Evolutionary conservation across 2,113 vertebrate genomes (phyloP), one percentile per base, ranked within the genome.

Genomic region (Isichthys henryi): DNA sequence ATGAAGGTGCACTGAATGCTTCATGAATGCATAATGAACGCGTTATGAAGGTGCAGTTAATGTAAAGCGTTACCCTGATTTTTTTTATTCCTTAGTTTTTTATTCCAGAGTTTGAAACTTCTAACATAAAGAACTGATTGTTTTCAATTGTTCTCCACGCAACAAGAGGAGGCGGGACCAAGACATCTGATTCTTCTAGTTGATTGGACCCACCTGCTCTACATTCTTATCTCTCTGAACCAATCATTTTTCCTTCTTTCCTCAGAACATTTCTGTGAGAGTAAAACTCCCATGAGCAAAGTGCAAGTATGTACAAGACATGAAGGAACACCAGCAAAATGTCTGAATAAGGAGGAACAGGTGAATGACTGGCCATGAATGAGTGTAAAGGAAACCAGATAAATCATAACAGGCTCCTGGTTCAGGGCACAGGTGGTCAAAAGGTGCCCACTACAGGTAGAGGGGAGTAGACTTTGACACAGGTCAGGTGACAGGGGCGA

Each of bases 321-420:
- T 90, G 89, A 89, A 92, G 87, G 90, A 89, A 91, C 92, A 93
- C 92, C 93, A 93, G 92, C 86, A 89, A 90, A 89, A 90, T 90
- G 92, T 91, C 91, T 35, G 31, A 91, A 88, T 91, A 93, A 92
- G 92, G 89, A 93, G 82, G 93, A 94, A 88, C 92, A 94, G 93
- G 93, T 93, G 92, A 89, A 91, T 93, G 91, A 91, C 92, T 86
- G 90, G 88, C 86, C 83, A 85, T 90, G 89, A 92, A 94, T 56
- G 90, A 93, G 85, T 92, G 90, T 84, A 91, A 90, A 92, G 91
- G 91, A 93, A 88, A 93, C 3, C 89, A 92, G 92, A 89, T 90
- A 89, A 94, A 93, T 92, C 90, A 27, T 86, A 82, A 62, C 43
- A 92, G 90, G 90, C 91, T 89, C 90, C 90, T 90, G 90, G 21